These are phyloP conservation scores for Nymphalis urticae DNA, from an alignment of 2,888 invertebrate species.

Conservation along the genomic window DNA sequence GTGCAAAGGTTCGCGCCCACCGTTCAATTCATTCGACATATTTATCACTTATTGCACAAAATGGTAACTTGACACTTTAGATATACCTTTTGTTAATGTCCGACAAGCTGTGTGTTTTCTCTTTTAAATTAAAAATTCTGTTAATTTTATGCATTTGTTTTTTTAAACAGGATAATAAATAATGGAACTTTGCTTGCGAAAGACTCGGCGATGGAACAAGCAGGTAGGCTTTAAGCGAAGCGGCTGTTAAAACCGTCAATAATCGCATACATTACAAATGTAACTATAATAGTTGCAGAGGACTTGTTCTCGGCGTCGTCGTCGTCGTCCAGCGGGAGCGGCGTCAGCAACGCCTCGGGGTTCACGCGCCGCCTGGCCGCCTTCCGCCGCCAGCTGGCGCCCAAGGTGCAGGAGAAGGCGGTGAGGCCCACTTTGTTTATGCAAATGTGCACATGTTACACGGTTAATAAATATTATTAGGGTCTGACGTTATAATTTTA, in stretches of 20 bases:
- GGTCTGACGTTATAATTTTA: too few species aligned
- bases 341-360: constrained; percentile 64
- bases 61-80: too few species aligned
- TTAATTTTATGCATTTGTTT: not conserved
- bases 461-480: too few species aligned
- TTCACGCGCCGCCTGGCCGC: constrained; percentile 61
- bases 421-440: constrained; percentile 44
- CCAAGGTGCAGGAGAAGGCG: constrained; percentile 60
- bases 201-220: constrained; percentile 42
- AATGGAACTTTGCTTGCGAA: constrained; percentile 39
- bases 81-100: too few species aligned
- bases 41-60: too few species aligned
- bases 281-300: constrained; percentile 44
- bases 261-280: not conserved
- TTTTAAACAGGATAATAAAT: constrained; percentile 48
- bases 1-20: constrained; percentile 48
- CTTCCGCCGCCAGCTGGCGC: constrained; percentile 61
- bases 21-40: too few species aligned
- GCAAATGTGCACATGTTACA: too few species aligned
- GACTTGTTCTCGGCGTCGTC: constrained; percentile 62
- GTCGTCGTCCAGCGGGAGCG: constrained; percentile 55
- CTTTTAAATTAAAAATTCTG: too few species aligned
- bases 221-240: constrained; percentile 41
- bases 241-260: not conserved
- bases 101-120: too few species aligned